Conservation (phyloP, 2,113 vertebrate species). For the Salvelinus namaycush region DNA sequence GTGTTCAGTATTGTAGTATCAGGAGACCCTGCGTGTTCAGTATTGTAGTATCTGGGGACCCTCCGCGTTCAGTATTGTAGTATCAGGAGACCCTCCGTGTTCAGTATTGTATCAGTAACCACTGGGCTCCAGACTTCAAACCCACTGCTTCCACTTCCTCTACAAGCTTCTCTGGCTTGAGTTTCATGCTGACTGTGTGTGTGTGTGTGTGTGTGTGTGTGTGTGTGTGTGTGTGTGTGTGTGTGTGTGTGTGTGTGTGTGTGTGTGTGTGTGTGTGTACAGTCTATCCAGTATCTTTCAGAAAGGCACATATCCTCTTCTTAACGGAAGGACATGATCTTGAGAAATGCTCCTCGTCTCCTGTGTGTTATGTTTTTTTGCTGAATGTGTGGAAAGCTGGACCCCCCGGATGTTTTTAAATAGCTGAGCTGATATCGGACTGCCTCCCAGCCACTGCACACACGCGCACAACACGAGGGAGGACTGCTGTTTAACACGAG, state of each 20-base stretch:
- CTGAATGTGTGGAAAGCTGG: conserved; percentile 63
- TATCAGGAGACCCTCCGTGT: too few species aligned
- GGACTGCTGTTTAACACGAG: too few species aligned
- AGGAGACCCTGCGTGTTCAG: too few species aligned
- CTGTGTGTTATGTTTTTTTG: conserved; percentile 46
- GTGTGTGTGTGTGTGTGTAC: not conserved
- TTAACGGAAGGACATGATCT: conserved; percentile 48
- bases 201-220: conserved; percentile 8
- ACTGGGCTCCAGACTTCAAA: too few species aligned
- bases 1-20: too few species aligned
- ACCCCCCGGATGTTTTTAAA: conserved; percentile 51
- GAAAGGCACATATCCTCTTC: conserved; percentile 48
- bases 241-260: not conserved
- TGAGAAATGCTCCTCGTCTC: conserved; percentile 38
- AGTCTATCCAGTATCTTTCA: conserved; percentile 48
- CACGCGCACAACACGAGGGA: not conserved
- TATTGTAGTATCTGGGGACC: too few species aligned
- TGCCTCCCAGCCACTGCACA: conserved; percentile 16
- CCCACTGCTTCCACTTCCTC: conserved; percentile 58
- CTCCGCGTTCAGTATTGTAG: too few species aligned
- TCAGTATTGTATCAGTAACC: too few species aligned
- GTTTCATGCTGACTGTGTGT: conserved; percentile 66
- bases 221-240: conserved; percentile 3
- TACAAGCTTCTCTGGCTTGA: conserved; percentile 39
- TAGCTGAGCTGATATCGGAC: conserved; percentile 47